phyloP scores from a whole-genome alignment of 2,797 vertebrate species.

The Prionace glauca region DNA sequence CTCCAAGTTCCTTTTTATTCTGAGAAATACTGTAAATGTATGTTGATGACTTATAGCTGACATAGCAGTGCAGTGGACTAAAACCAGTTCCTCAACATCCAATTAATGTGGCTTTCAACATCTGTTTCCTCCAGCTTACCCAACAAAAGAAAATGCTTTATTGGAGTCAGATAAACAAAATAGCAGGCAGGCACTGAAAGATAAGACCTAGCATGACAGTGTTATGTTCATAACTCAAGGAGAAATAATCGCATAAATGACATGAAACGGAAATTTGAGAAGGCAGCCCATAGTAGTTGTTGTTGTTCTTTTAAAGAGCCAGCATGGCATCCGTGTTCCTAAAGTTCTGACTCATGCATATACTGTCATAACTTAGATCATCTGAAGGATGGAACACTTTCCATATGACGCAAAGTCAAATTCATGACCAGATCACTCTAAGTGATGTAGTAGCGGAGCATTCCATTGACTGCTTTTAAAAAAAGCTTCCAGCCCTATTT shows the following conservation, averaged over 20 bases:
- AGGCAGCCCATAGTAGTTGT: not conserved
- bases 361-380: not conserved
- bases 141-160: not conserved
- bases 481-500: not conserved
- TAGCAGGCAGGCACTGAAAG: not conserved
- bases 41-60: not conserved
- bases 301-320: not conserved
- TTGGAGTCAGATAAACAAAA: not conserved
- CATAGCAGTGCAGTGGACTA: not conserved
- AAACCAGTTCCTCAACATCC: not conserved
- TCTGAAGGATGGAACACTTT: not conserved
- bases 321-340: not conserved
- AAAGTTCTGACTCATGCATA: not conserved
- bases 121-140: slow-evolving; percentile 1
- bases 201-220: not conserved
- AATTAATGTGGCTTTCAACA: not conserved
- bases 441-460: not conserved
- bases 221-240: not conserved
- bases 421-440: not conserved
- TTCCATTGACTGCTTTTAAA: not conserved
- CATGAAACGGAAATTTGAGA: not conserved
- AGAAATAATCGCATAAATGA: not conserved
- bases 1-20: not conserved
- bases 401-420: not conserved
- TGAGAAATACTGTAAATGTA: not conserved